Percentiles rank a stretch among this genome's conserved stretches.
phyloP scores from a whole-genome alignment of 2,888 invertebrate species.

The Microplitis deprimator region DNA sequence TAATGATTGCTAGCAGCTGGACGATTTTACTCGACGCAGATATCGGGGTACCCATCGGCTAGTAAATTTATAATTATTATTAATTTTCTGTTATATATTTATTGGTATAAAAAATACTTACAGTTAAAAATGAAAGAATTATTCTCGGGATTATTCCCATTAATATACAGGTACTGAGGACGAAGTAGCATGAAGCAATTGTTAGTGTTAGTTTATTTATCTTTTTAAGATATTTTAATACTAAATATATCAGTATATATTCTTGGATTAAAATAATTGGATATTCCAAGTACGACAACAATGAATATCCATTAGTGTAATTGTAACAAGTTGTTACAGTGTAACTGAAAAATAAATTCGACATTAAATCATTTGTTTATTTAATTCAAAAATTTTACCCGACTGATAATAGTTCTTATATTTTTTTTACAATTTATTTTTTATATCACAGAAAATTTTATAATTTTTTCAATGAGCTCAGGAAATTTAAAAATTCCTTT shows the following conservation, averaged over 20 bases:
- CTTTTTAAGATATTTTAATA: conserved; percentile 78
- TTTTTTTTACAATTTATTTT: too few species aligned
- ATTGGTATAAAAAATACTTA: conserved; percentile 70
- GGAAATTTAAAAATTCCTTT: too few species aligned
- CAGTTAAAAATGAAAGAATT: conserved; percentile 77
- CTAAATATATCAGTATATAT: conserved; percentile 80
- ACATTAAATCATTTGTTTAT: background rate
- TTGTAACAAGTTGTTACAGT: conserved; percentile 87
- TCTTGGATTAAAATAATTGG: conserved; percentile 85
- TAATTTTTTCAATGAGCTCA: too few species aligned
- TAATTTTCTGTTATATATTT: too few species aligned
- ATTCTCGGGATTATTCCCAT: conserved; percentile 72
- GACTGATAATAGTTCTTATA: too few species aligned
- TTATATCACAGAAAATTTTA: too few species aligned
- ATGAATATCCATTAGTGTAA: conserved; percentile 80
- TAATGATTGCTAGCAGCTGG: conserved; percentile 82
- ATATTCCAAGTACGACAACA: conserved; percentile 88
- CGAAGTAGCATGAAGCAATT: conserved; percentile 66
- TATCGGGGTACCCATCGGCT: conserved; percentile 85
- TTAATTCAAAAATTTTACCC: background rate
- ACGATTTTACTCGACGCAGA: conserved; percentile 87
- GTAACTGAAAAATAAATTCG: conserved; percentile 76
- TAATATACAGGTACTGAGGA: conserved; percentile 64
- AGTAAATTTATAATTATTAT: conserved; percentile 57
- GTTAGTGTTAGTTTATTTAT: conserved; percentile 70